Percentiles rank a stretch among this genome's conserved stretches.
Conservation (phyloP, 2,797 vertebrate genomes). For the Crocidura indochinensis region DNA sequence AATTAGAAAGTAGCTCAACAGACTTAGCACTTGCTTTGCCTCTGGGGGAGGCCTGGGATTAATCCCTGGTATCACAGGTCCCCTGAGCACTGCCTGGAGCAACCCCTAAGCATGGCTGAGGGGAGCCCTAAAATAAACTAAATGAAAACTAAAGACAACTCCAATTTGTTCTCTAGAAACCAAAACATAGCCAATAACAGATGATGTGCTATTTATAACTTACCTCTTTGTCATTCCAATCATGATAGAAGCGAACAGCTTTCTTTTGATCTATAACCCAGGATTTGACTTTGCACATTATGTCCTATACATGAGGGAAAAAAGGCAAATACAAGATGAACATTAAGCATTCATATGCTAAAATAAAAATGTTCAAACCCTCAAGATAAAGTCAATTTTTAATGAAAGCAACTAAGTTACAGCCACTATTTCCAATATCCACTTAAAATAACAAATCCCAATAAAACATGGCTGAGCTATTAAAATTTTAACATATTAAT, state of each 20-base stretch:
- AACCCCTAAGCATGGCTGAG: no score
- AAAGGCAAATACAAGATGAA: constrained; percentile 93
- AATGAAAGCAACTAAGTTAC: constrained; percentile 67
- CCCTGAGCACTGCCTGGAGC: no score
- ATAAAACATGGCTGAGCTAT: constrained; percentile 42
- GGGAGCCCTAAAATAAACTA: constrained; percentile 55
- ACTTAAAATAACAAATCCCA: constrained; percentile 64
- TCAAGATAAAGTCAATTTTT: constrained; percentile 46
- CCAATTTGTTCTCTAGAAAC: constrained; percentile 74
- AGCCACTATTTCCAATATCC: constrained; percentile 66
- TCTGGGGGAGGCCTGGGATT: no score
- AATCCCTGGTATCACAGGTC: no score
- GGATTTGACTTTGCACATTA: constrained; percentile 99
- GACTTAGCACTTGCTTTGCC: no score
- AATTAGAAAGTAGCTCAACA: no score
- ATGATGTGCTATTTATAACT: constrained; percentile 90
- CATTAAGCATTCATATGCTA: constrained; percentile 85
- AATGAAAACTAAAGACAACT: constrained; percentile 66
- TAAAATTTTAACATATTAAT: constrained; percentile 64
- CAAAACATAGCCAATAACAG: constrained; percentile 81
- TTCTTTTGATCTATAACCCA: constrained; percentile 98
- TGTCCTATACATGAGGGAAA: constrained; percentile 95
- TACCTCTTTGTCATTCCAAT: constrained; percentile 98
- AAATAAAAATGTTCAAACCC: constrained; percentile 61
- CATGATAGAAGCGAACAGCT: constrained; percentile 95